Conservation (phyloP, 2,888 invertebrate genomes). For the Tanaodytes sp. region DNA sequence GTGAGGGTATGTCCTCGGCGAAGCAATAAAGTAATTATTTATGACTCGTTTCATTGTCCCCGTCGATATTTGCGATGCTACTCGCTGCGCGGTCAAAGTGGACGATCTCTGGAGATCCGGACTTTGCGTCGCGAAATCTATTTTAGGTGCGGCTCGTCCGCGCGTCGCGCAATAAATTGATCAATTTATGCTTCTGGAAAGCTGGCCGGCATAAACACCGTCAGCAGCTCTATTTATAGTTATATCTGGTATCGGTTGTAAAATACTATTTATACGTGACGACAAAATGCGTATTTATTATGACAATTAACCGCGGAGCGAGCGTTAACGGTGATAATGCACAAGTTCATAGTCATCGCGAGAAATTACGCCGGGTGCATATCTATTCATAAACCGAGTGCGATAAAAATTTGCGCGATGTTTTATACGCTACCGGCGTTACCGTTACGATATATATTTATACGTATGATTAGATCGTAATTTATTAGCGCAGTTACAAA, state of each 20-base stretch:
- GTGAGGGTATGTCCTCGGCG: too few relatives aligned
- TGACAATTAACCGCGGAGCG: slow-evolving; percentile 44
- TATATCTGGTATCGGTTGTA: slow-evolving; percentile 36
- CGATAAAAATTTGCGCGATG: slow-evolving; percentile 42
- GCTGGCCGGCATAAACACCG: slow-evolving; percentile 41
- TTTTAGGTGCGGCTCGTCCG: slow-evolving; percentile 27
- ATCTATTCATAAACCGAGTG: slow-evolving; percentile 44
- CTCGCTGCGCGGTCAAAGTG: slow-evolving; percentile 23
- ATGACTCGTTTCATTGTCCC: slow-evolving; percentile 20
- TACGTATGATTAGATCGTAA: slow-evolving; percentile 47
- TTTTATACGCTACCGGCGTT: slow-evolving; percentile 45
- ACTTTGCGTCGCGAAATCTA: not conserved
- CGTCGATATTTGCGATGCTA: too few relatives aligned
- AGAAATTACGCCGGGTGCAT: slow-evolving; percentile 37
- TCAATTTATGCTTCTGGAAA: slow-evolving; percentile 45
- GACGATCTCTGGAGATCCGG: slow-evolving; percentile 1
- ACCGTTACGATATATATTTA: slow-evolving; percentile 47
- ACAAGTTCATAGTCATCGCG: slow-evolving; percentile 48
- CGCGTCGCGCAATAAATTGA: slow-evolving; percentile 41
- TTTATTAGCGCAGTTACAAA: slow-evolving; percentile 43
- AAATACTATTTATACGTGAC: slow-evolving; percentile 43
- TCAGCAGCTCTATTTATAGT: slow-evolving; percentile 43
- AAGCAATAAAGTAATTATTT: too few relatives aligned
- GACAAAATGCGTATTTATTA: slow-evolving; percentile 48
- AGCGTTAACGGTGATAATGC: slow-evolving; percentile 43